These are phyloP conservation scores for Ophioninae sp. DNA, from an alignment of 2,888 invertebrate species.

Conservation along the genomic window DNA sequence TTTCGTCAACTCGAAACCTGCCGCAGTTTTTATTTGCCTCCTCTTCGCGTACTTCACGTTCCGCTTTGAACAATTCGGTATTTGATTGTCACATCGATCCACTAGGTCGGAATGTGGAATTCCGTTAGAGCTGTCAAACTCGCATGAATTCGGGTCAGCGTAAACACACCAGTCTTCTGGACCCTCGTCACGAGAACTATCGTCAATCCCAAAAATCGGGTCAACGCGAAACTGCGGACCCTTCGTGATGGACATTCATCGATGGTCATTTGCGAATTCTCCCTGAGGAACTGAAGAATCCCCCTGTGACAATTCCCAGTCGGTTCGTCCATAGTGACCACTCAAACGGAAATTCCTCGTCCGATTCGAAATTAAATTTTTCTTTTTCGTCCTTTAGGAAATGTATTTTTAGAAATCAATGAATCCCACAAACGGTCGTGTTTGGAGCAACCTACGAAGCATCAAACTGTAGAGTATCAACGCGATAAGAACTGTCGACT, in stretches of 20 bases:
- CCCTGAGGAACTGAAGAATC: neutral
- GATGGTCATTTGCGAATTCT: neutral
- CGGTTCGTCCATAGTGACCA: neutral
- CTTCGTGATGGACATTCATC: conserved; percentile 8
- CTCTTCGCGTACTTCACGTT: neutral
- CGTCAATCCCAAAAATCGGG: conserved; percentile 13
- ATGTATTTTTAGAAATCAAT: neutral
- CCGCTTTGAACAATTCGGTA: neutral
- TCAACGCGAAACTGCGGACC: conserved; percentile 9
- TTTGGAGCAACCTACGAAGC: neutral
- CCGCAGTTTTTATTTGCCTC: neutral
- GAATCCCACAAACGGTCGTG: neutral
- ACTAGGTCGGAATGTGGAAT: conserved; percentile 6
- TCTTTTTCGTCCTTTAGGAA: conserved; percentile 18
- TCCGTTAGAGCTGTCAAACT: neutral
- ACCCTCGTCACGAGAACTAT: conserved; percentile 5
- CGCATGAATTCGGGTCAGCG: conserved; percentile 17
- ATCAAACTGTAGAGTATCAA: too few relatives aligned
- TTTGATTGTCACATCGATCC: neutral
- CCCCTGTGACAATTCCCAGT: neutral
- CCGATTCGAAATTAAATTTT: neutral
- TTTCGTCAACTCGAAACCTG: neutral
- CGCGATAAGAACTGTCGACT: too few relatives aligned
- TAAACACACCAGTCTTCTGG: neutral
- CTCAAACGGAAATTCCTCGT: neutral